Evolutionary conservation across 1,140 invertebrate genomes (phyloP), one percentile per base, ranked within the genome.

Genomic region (Uloborus diversus): DNA sequence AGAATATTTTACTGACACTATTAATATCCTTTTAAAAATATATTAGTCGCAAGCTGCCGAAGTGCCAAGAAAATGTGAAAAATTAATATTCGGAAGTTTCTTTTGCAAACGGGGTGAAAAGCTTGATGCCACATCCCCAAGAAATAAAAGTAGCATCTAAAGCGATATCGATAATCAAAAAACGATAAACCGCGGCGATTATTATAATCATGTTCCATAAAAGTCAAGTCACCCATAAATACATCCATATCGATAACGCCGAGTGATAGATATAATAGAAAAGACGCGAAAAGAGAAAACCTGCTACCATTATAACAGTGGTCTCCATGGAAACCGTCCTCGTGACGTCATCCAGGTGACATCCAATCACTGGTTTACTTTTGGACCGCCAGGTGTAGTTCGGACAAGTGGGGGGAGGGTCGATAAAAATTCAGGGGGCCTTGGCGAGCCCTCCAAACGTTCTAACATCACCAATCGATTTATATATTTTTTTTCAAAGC

Each of bases 381-480:
- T 25, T 27, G 42, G 28, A 56, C 59, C 73, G 62, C 73, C 73
- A 78, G 73, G 73, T 78, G 73, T 78, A 62, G 73, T 78, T 42
- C 73, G 62, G 62, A 78, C 62, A 42, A 65, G 73, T 33, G 49
- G 57, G 47, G 59, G 49, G 57, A 59, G 61, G 62, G 73, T 76
- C 73, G 62, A 78, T 78, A 57, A 59, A 62, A 62, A 17, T 64
- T 61, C 56, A 56, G 57, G 73, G 73, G 73, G 47, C 47, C 51
- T 65, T 65, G 73, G 61, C 56, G 61, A 65, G 73, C 61, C 73
- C 73, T 78, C 49, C 35, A 78, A 78, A 49, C 56, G 73, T 66
- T 62, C 73, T 78, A 62, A 78, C 73, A 78, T 78, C 53, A 27
- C n/a, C 33, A 35, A 78, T 78, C 73, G 73, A 78, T 78, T 78